phyloP scores from a whole-genome alignment of 2,888 invertebrate genomes.

The Actias luna region DNA sequence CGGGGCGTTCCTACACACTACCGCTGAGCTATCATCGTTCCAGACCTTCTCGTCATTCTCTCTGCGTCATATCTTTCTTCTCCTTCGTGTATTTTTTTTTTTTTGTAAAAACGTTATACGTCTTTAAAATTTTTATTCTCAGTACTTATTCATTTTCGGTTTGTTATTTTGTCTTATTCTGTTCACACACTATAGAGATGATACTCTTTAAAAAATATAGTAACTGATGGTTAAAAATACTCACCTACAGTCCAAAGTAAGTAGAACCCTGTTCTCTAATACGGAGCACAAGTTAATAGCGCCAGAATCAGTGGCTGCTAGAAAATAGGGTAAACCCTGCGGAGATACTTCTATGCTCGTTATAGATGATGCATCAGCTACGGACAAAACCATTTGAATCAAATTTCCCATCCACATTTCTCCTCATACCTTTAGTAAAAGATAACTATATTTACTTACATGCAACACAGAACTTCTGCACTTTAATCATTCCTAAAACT shows the following conservation, averaged over 20 bases:
- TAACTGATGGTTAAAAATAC: constrained; percentile 16
- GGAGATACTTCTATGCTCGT: constrained; percentile 55
- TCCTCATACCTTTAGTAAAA: neutral
- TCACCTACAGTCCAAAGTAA: constrained; percentile 68
- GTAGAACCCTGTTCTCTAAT: constrained; percentile 55
- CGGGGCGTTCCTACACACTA: too few species aligned
- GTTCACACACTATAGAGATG: too few species aligned
- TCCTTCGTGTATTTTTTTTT: too few species aligned
- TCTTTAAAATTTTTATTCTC: too few species aligned
- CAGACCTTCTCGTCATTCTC: too few species aligned
- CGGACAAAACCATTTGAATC: constrained; percentile 16
- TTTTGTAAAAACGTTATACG: too few species aligned
- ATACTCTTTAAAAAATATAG: neutral
- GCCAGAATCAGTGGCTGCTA: constrained; percentile 66
- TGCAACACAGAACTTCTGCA: constrained; percentile 51
- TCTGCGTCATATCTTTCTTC: too few species aligned
- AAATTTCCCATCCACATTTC: neutral
- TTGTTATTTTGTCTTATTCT: too few species aligned
- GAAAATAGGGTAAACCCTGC: constrained; percentile 51
- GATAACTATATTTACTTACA: constrained; percentile 46
- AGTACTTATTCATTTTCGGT: too few species aligned
- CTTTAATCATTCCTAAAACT: constrained; percentile 47
- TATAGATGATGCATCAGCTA: constrained; percentile 58
- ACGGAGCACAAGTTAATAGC: constrained; percentile 61
- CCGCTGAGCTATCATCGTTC: too few species aligned